These are phyloP conservation scores for Spea multiplicata DNA, from an alignment of 2,113 vertebrate species.

Conservation along the genomic window DNA sequence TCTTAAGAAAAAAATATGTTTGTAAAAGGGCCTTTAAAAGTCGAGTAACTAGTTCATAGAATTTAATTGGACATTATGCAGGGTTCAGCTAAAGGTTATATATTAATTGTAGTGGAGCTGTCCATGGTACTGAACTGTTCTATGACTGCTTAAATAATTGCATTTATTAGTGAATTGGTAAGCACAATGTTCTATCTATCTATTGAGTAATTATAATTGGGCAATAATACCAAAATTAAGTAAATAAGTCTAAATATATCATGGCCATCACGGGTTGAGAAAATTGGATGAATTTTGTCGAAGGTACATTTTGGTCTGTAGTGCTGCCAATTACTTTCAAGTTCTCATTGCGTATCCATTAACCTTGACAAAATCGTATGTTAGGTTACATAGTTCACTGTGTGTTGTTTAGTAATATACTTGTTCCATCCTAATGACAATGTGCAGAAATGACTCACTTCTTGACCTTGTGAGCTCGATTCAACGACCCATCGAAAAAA, in stretches of 20 bases:
- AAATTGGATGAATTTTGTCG: neutral
- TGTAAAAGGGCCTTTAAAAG: too few species aligned
- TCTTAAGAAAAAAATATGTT: too few species aligned
- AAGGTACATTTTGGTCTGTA: neutral
- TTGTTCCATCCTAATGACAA: neutral
- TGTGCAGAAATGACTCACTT: neutral
- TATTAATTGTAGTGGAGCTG: constrained; percentile 8
- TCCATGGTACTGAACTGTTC: constrained; percentile 38
- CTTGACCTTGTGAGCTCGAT: neutral
- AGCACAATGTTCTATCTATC: neutral
- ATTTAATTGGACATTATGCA: constrained; percentile 3
- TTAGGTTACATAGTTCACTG: constrained; percentile 3
- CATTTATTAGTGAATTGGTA: neutral
- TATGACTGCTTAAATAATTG: neutral
- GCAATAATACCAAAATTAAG: neutral
- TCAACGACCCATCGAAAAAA: neutral
- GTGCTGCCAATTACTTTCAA: neutral
- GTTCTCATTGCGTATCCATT: constrained; percentile 10
- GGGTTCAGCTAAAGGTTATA: constrained; percentile 20
- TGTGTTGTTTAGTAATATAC: neutral
- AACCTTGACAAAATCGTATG: constrained; percentile 7
- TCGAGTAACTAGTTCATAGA: constrained; percentile 5
- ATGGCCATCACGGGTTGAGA: constrained; percentile 4
- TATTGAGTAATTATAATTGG: constrained; percentile 1
- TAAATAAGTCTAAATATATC: constrained; percentile 10